Evolutionary conservation across 1,140 invertebrate genomes (phyloP).

Genomic region (Drosophila mayri): DNA sequence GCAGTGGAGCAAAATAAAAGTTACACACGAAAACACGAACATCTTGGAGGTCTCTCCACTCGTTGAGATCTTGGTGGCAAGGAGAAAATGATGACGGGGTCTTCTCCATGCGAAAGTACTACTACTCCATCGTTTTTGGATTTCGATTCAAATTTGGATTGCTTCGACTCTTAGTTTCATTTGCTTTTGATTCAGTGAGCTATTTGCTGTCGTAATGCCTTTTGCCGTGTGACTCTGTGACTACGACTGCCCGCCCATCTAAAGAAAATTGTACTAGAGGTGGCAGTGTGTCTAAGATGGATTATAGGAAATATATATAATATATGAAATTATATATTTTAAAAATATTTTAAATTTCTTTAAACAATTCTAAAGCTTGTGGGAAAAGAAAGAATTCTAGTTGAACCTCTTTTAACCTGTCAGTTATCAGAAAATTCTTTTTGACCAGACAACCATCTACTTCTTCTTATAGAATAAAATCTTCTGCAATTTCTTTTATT

Average conservation of each 20-base stretch:
- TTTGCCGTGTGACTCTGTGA: conserved; percentile 40
- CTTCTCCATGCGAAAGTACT: conserved; percentile 37
- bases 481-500: not conserved
- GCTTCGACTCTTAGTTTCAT: conserved; percentile 29
- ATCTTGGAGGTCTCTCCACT: conserved; percentile 39
- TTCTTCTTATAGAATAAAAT: too few species aligned
- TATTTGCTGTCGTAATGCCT: conserved; percentile 51
- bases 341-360: not conserved
- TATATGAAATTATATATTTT: not conserved
- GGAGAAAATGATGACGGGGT: conserved; percentile 8
- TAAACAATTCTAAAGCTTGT: not conserved
- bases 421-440: not conserved
- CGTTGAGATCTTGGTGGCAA: conserved; percentile 10
- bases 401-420: not conserved
- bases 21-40: conserved; percentile 54
- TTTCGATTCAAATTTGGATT: conserved; percentile 29
- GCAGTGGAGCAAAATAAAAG: conserved; percentile 10
- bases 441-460: not conserved
- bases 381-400: not conserved
- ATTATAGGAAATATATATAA: not conserved
- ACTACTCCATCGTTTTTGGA: conserved; percentile 12
- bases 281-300: conserved; percentile 10
- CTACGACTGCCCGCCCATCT: conserved; percentile 43
- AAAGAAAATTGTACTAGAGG: conserved; percentile 27
- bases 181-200: conserved; percentile 50